Base-by-base conservation (phyloP, 2,888 invertebrate species). In the Kuschelorhynchus macadamiae region DNA sequence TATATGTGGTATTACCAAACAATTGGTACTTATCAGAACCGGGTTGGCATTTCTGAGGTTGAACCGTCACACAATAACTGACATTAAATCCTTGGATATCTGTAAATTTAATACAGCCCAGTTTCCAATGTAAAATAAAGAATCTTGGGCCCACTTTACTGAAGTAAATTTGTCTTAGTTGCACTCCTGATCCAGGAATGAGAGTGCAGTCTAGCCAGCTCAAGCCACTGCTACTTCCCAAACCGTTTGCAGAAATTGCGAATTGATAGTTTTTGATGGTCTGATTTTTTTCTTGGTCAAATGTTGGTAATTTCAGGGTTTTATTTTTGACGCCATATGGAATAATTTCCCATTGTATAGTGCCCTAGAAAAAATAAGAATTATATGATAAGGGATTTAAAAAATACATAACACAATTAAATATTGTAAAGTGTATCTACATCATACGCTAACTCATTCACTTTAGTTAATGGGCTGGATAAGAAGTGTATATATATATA, bases 141-240 rank as follows among this genome's bases (percentile, higher is more conserved):
- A 82, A 86, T 21, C 84, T 84, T 7, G 88, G 82, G 12, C 83
- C 85, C 11, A 85, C 83, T 1, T 81, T 77, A 56, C 85, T 85
- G 57, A 87, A 85, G 83, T 85, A 86, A 1, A 89, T 85, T 14
- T 85, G 86, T 67, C 86, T 87, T 81, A 90, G 86, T 81, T 88
- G 89, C 8, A 87, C 72, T 16, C 73, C 73, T 78, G 81, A 81
- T 63, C 84, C 83, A 50, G 84, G 83, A 20, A 85, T 86, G 72
- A 89, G 87, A 72, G 90, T 91, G 70, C 95, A 95, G 32, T 88
- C 88, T 8, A 93, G 91, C 95, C 95, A 95, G 9, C 90, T 87
- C 91, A 95, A 93, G 0, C 95, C 95, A 79, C 94, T 94, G 72
- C 93, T 94, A 67, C 86, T 87, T 2, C 81, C 81, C 0, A 85